Conservation (phyloP, 2,113 vertebrate species). For the Rhinopithecus roxellana region DNA sequence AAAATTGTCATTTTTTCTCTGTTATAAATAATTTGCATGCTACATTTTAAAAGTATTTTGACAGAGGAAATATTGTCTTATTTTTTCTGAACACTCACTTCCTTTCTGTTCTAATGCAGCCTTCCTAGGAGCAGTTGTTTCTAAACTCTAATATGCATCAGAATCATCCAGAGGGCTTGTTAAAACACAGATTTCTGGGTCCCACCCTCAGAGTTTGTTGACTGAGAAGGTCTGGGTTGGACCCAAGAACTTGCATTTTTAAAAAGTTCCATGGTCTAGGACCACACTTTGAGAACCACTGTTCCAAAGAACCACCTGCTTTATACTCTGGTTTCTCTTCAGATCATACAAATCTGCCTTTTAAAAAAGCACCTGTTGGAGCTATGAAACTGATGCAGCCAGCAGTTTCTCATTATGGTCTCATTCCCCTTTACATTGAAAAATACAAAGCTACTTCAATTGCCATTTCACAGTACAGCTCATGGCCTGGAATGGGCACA, state of each 20-base stretch:
- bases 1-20: neutral
- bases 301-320: neutral
- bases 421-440: neutral
- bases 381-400: neutral
- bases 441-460: neutral
- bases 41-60: slow-evolving; percentile 12
- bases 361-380: neutral
- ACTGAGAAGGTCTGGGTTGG: neutral
- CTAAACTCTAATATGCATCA: neutral
- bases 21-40: neutral
- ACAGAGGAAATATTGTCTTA: neutral
- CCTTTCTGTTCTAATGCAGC: neutral
- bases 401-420: neutral
- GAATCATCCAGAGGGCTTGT: neutral
- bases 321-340: neutral
- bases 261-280: neutral
- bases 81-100: neutral
- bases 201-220: neutral
- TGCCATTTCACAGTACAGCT: neutral
- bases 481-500: neutral
- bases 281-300: neutral
- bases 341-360: neutral
- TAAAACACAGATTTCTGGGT: neutral
- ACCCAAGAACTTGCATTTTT: neutral
- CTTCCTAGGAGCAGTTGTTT: neutral